Conservation (phyloP, 2,113 vertebrate genomes). For the Puma concolor region DNA sequence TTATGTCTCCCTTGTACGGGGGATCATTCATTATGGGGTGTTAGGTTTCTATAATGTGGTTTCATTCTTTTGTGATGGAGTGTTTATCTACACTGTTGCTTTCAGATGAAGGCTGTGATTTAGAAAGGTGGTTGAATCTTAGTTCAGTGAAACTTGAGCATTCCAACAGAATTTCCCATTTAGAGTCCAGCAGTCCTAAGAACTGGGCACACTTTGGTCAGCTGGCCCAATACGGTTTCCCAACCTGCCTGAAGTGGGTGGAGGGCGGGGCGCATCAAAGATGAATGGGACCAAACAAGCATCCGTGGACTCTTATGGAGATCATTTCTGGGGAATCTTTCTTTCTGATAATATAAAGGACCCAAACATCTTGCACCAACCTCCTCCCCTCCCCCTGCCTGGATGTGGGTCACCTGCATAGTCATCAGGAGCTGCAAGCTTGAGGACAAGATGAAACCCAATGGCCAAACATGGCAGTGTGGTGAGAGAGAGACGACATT, state of each 20-base stretch:
- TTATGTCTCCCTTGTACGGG: rapidly evolving
- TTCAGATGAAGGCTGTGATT: background rate
- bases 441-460: background rate
- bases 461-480: rapidly evolving
- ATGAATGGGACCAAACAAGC: background rate
- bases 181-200: background rate
- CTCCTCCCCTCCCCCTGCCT: background rate
- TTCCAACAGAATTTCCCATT: background rate
- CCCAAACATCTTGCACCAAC: rapidly evolving
- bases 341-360: background rate
- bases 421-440: background rate
- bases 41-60: background rate
- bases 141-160: background rate
- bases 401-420: too few species aligned
- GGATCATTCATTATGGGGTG: background rate
- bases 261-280: rapidly evolving
- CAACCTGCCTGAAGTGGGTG: background rate
- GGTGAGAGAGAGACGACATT: rapidly evolving
- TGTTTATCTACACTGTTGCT: background rate
- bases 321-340: background rate
- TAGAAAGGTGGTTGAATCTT: background rate
- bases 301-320: too few species aligned
- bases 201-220: rapidly evolving
- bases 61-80: background rate
- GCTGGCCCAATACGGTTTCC: background rate